Evolutionary conservation across 2,113 vertebrate species (phyloP).

Genomic region (Ursus arctos): DNA sequence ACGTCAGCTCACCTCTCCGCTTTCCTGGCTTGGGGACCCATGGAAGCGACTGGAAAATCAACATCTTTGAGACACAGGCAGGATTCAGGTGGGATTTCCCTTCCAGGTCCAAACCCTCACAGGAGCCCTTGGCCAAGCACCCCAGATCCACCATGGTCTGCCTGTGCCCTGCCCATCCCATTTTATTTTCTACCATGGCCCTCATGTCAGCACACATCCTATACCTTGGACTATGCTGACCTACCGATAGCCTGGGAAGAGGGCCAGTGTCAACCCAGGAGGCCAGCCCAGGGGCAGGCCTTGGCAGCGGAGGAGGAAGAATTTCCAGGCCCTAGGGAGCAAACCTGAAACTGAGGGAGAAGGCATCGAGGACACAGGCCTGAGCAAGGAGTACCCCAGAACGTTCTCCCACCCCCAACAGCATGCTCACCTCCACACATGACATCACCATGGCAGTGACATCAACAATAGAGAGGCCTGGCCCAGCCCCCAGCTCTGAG

Average conservation of each 20-base stretch:
- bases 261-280: not conserved
- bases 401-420: not conserved
- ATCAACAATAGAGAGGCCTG: not conserved
- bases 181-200: not conserved
- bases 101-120: not conserved
- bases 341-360: not conserved
- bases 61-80: not conserved
- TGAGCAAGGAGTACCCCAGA: not conserved
- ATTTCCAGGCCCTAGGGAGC: not conserved
- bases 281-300: not conserved
- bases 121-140: not conserved
- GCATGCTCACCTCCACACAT: not conserved
- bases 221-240: not conserved
- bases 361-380: not conserved
- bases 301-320: not conserved
- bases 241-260: not conserved
- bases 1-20: not conserved
- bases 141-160: not conserved
- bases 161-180: too few species aligned
- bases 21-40: fast-evolving
- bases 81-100: not conserved
- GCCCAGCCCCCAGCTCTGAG: not conserved
- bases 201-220: not conserved
- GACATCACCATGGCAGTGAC: not conserved
- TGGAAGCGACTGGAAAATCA: not conserved